Conservation (phyloP, 2,113 vertebrate genomes). For the Microtus richardsoni region DNA sequence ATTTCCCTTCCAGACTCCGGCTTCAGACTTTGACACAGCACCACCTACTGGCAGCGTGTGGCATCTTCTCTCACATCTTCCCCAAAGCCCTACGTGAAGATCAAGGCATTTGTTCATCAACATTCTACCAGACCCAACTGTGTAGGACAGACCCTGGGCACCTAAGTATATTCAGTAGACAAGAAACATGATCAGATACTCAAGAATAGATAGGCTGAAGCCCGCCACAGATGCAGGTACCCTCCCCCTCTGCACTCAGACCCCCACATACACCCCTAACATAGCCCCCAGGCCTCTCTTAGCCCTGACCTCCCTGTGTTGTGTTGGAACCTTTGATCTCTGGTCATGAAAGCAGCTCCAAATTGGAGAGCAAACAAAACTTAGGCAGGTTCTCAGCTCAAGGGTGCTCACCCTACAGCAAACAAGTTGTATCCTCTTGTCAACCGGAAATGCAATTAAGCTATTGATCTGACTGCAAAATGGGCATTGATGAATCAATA, state of each 20-base stretch:
- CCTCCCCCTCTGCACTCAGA: background rate
- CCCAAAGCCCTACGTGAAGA: background rate
- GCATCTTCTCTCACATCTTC: background rate
- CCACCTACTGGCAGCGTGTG: conserved; percentile 60
- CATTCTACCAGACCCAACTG: background rate
- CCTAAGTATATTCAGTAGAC: background rate
- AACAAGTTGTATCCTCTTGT: conserved; percentile 48
- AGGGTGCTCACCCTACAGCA: background rate
- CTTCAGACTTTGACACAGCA: conserved; percentile 60
- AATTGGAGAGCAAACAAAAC: background rate
- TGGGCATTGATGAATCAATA: conserved; percentile 77
- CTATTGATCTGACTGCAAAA: conserved; percentile 74
- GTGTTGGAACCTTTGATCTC: background rate
- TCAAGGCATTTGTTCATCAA: background rate
- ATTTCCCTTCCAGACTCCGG: background rate
- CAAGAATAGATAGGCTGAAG: background rate
- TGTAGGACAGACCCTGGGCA: no score
- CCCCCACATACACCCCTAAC: background rate
- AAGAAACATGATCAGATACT: background rate
- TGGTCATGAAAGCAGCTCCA: background rate
- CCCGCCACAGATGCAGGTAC: background rate
- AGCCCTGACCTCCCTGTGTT: background rate
- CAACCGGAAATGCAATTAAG: conserved; percentile 57
- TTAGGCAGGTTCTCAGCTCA: background rate
- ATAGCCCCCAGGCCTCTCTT: rapidly evolving